Evolutionary conservation across 2,888 invertebrate species (phyloP), one percentile per base, ranked within the genome.

Genomic region (Flexamia atlantica): DNA sequence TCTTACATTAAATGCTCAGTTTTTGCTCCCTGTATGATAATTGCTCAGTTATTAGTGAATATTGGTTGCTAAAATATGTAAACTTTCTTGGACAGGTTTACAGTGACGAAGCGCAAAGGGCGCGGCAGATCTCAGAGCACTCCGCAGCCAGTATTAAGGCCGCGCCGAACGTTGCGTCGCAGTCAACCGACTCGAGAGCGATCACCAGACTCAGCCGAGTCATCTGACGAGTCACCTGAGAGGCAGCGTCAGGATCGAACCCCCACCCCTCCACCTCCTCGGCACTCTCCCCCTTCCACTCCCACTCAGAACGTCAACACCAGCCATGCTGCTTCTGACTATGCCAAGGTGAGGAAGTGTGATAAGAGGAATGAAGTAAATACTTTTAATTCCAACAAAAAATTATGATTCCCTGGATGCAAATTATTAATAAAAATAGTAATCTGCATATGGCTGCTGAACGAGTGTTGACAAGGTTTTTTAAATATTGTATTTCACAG

Each of bases 231-330:
- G 53, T 83, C 83, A 17, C 79, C 83, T 20, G 64, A 64, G 40
- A 17, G 57, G 23, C 70, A 64, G 28, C 64, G 30, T 25, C 82
- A 72, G 42, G 25, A 42, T 14, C 79, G 80, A 5, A 70, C 84
- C 23, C 70, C 84, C 14, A 72, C 68, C 57, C 80, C 84, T 30
- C 70, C 84, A 0, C 23, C 60, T 60, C 23, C 83, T 3, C 25
- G 28, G 14, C 64, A n/a, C 64, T 14, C 64, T 23, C 28, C 82
- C 25, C 74, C 50, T 40, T 40, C 82, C 30, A 92, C 92, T 74
- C 93, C 93, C 1, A 64, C 64, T 14, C 64, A 64, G 64, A 64
- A 64, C 23, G 20, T 23, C 64, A 64, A 57, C 12, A 20, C 28
- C 1, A 17, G 28, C 2, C 28, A 30, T 14, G 12, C 64, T 28